Base-by-base conservation (phyloP, 2,888 invertebrate genomes). In the Cylindroiulus punctatus region DNA sequence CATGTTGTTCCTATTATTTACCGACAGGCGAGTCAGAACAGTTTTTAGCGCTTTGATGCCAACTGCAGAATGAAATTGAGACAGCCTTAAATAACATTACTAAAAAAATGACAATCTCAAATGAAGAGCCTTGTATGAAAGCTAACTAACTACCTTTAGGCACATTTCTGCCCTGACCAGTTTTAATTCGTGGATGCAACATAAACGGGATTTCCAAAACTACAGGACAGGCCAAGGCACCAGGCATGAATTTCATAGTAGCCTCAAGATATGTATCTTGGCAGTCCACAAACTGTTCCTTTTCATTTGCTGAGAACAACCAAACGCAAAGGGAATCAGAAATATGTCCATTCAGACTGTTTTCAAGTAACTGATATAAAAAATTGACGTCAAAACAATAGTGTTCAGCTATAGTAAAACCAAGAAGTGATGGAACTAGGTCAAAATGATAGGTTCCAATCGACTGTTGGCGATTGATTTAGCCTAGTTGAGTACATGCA, bases 1-100 rank as follows among this genome's bases (percentile, higher is more conserved):
- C 95, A 95, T 94, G 90, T 95, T 95, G 88, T 92, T 93, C 76
- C 95, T 92, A 89, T 95, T 95, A 88, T 92, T 93, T 0, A 95
- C 95, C 1, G 94, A 93, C 89, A 95, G 94, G 87, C 94, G 93
- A 89, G 93, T 94, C 42, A 95, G 91, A 12, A 94, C 93, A 26
- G 93, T 92, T 88, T 93, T 93, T 84, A 95, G 90, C 3, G 94
- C 94, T 90, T 93, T 92, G 81, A 91, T 88, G 65, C 91, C 91
- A 89, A 88, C 52, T 83, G 10, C 86, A 87, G 44, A 84, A 57
- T 52, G 40, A 36, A 32, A 86, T 42, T n/a, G 10, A 85, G 14
- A 36, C 76, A 14, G 14, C 0, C 0, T 30, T 76, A 4, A 83
- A 40, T 4, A 40, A 40, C 22, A 83, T 2, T 40, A 19, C 1